Evolutionary conservation across 2,797 vertebrate genomes (phyloP), one percentile per base, ranked within the genome.

Genomic region (Notolabrus celidotus): DNA sequence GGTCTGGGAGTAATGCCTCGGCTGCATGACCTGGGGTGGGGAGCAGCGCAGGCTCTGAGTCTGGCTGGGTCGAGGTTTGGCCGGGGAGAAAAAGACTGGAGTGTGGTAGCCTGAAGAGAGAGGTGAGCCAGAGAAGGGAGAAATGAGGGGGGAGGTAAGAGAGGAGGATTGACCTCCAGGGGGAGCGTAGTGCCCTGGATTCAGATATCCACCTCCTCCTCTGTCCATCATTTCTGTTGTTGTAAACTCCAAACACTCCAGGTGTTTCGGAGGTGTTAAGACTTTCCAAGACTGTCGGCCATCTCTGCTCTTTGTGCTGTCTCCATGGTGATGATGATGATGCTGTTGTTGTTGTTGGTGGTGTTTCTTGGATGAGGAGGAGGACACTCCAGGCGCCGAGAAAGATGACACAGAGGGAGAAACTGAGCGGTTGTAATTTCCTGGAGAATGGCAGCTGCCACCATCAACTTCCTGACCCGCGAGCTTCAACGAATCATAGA

Each of bases 401-500:
- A 93, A 93, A 0, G 92, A 92, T 1, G 93, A 94, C 19, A 94
- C 88, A 0, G 93, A 91, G 3, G 94, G 94, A 46, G 94, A 94
- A n/a, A 92, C 91, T 0, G 94, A 93, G 49, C 90, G 83, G 20
- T 71, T 86, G 47, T 90, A 94, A 42, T 64, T 82, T 59, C 94
- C 96, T 4, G 95, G 92, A 0, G 95, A 93, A 61, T 95, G 86
- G 69, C 87, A 87, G 60, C 69, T 90, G 31, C 55, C 89, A 36
- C 92, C 93, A 25, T 92, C 89, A 1, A 91, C 88, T 34, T 98
- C 97, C 0, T 95, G 95, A 43, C 92, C 96, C 23, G 93, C 98
- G 8, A 98, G 88, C 77, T 99, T 99, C 53, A 99, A 87, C 0
- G 97, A 97, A 73, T 99, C 98, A 51, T 96, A 99, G 79, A 99